Conservation (phyloP, 2,888 invertebrate genomes). For the Plagiodera versicolora region DNA sequence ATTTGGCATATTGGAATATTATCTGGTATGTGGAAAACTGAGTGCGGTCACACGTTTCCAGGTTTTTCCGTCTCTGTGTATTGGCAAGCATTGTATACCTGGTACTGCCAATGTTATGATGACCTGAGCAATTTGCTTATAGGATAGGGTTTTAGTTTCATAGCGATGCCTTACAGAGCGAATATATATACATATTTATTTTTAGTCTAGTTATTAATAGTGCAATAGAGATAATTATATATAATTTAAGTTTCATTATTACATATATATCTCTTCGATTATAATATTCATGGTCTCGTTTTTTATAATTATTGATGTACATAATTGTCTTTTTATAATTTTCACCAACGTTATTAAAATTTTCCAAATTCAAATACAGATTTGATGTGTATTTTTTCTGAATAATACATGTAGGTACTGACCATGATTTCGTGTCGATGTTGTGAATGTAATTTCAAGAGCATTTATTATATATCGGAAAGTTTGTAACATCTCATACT, state of each 20-base stretch:
- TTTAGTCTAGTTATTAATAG: constrained; percentile 39
- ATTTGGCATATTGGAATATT: not conserved
- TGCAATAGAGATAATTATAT: constrained; percentile 34
- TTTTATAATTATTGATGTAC: constrained; percentile 33
- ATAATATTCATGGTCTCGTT: constrained; percentile 34
- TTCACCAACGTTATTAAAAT: constrained; percentile 32
- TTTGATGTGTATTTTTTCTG: constrained; percentile 30
- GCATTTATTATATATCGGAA: constrained; percentile 28
- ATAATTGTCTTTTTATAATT: constrained; percentile 36
- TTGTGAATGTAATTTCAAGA: constrained; percentile 29
- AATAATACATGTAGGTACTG: constrained; percentile 25
- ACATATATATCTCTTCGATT: constrained; percentile 19
- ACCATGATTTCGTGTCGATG: constrained; percentile 27
- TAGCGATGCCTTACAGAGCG: constrained; percentile 38
- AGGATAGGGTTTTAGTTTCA: constrained; percentile 30
- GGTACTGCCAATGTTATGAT: constrained; percentile 32
- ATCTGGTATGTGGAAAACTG: not conserved
- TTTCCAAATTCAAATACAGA: constrained; percentile 25
- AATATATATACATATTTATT: constrained; percentile 32
- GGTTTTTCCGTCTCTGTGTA: constrained; percentile 9
- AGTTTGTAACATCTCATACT: constrained; percentile 34
- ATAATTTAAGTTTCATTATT: constrained; percentile 17
- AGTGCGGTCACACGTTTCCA: not conserved
- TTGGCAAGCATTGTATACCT: constrained; percentile 25
- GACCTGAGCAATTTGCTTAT: constrained; percentile 35